These are phyloP conservation scores for Protodeltote pygarga DNA, from an alignment of 2,888 invertebrate species.

Conservation along the genomic window DNA sequence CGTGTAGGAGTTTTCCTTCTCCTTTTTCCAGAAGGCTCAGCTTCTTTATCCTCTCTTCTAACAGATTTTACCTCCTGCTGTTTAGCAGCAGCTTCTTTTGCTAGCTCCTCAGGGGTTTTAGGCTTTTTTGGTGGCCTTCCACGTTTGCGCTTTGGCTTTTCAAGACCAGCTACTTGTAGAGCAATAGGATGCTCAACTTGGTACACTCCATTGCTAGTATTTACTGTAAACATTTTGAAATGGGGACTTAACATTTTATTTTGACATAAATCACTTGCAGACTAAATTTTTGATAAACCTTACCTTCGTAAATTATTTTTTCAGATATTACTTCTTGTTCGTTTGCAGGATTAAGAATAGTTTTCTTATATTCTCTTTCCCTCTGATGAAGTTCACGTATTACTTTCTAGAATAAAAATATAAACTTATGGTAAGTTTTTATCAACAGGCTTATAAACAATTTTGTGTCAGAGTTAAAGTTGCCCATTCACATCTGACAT, in stretches of 20 bases:
- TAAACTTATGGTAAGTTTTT: no score
- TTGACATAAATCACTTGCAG: neutral
- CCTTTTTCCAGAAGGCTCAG: slow-evolving; percentile 87
- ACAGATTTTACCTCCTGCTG: slow-evolving; percentile 51
- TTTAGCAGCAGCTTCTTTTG: slow-evolving; percentile 58
- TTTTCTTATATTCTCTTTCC: slow-evolving; percentile 76
- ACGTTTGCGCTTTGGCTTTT: slow-evolving; percentile 89
- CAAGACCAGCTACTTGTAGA: slow-evolving; percentile 88
- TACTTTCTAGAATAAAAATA: slow-evolving; percentile 69
- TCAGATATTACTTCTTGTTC: slow-evolving; percentile 67
- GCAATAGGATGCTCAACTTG: slow-evolving; percentile 89
- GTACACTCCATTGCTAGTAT: slow-evolving; percentile 88
- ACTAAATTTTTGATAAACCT: slow-evolving; percentile 24
- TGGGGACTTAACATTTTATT: neutral
- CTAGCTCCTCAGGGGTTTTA: slow-evolving; percentile 72
- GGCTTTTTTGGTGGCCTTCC: slow-evolving; percentile 90
- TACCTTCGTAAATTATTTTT: slow-evolving; percentile 76
- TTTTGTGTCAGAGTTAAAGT: no score
- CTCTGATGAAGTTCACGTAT: slow-evolving; percentile 72
- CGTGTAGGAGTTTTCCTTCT: slow-evolving; percentile 89
- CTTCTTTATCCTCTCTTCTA: slow-evolving; percentile 55
- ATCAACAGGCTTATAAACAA: no score
- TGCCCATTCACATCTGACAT: no score
- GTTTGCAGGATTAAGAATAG: slow-evolving; percentile 46
- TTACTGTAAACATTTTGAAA: slow-evolving; percentile 74